A percentile compares a stretch with the other conserved stretches of the same genome.
Evolutionary conservation across 2,797 vertebrate genomes (phyloP).

Genomic region (Lacerta viridis): DNA sequence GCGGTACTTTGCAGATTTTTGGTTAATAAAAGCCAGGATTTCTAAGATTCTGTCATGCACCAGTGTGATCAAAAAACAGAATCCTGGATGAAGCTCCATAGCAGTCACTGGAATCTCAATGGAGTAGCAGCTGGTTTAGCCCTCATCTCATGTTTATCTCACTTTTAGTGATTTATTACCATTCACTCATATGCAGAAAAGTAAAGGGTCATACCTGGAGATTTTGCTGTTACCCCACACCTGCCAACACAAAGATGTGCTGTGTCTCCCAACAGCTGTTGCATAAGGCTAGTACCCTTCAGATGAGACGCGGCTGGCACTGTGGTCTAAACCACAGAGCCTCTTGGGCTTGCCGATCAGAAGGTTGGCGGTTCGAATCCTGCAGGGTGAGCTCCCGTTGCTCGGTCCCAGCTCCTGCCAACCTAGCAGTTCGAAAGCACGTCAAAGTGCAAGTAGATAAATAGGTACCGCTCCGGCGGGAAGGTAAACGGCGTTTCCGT

Average conservation of each 20-base stretch:
- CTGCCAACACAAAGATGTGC: not conserved
- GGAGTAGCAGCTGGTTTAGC: not conserved
- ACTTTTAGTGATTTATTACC: not conserved
- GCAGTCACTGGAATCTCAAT: not conserved
- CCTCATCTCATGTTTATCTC: not conserved
- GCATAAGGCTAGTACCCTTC: no score
- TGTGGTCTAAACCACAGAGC: no score
- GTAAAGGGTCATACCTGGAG: not conserved
- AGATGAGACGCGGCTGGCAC: no score
- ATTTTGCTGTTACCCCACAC: no score
- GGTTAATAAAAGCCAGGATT: not conserved
- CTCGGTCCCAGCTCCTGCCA: no score
- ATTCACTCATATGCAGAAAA: not conserved
- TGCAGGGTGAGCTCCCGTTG: no score
- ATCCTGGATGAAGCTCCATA: not conserved
- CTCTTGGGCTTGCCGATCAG: no score
- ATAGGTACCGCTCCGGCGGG: no score
- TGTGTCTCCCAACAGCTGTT: not conserved
- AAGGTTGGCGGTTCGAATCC: no score
- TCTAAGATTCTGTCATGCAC: not conserved
- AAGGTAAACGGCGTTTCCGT: rapidly evolving
- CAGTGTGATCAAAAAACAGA: not conserved
- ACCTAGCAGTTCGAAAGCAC: no score
- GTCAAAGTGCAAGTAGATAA: no score
- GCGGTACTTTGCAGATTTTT: not conserved